These are phyloP conservation scores for Rhinoraja longicauda DNA, from an alignment of 2,797 vertebrate genomes.

Conservation along the genomic window DNA sequence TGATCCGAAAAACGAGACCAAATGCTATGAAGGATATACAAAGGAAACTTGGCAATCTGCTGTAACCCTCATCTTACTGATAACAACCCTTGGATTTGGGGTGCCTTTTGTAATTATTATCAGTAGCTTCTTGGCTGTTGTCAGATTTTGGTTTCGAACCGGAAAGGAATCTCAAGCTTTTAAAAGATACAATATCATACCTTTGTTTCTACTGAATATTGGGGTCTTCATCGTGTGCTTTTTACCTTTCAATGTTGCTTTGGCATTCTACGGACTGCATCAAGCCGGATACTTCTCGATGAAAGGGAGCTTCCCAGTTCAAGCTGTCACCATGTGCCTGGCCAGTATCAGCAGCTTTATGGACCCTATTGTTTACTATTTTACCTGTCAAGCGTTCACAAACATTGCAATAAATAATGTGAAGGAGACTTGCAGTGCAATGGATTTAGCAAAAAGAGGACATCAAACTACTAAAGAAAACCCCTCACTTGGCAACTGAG, in stretches of 20 bases:
- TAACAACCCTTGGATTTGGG: background rate
- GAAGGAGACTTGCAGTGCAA: background rate
- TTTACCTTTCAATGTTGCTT: conserved; percentile 37
- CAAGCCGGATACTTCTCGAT: background rate
- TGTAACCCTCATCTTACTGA: background rate
- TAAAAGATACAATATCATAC: conserved; percentile 53
- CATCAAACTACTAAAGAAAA: background rate
- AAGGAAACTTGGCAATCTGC: background rate
- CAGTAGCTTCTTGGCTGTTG: conserved; percentile 49
- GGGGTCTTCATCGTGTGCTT: conserved; percentile 52
- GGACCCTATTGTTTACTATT: background rate
- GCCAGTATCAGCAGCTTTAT: background rate
- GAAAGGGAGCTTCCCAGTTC: background rate
- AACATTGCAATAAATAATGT: background rate
- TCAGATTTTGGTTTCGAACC: conserved; percentile 43
- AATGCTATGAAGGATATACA: background rate
- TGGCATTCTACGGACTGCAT: background rate
- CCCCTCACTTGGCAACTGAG: too few relatives aligned
- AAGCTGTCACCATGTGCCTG: background rate
- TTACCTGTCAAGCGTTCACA: background rate
- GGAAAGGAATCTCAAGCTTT: conserved; percentile 43
- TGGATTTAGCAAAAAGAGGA: background rate
- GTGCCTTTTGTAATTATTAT: conserved; percentile 41
- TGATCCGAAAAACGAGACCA: fast-evolving
- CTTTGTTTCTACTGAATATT: conserved; percentile 53